Base-by-base conservation (phyloP, 2,888 invertebrate species). In the Agonopterix heracliana region DNA sequence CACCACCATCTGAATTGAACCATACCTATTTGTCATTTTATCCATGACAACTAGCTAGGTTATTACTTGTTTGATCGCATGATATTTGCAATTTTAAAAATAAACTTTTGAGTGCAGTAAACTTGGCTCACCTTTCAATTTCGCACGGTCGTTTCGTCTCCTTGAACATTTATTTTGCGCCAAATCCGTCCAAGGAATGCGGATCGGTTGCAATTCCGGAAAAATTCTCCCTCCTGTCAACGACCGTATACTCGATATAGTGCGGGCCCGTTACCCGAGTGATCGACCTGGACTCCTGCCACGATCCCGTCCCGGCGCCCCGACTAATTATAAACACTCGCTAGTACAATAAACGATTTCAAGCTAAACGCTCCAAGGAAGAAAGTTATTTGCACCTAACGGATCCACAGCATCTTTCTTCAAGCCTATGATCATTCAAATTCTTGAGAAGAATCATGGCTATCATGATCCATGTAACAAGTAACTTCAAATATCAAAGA, bases 251-350 rank as follows among this genome's bases (percentile, higher is more conserved):
- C 73, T 78, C 74, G 74, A 81, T 84, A 81, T 77, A 81, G 81
- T 76, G 70, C 62, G 75, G 67, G 74, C 75, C 81, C 80, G 82
- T 80, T 86, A 81, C 75, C 81, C 83, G 81, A 85, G 78, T 84
- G 86, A 83, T 84, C 85, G 81, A 83, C 76, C 83, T 85, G 85
- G 85, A 81, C 81, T 80, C 69, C 72, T 82, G 86, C 85, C 84
- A 83, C 75, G 68, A 71, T 73, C 76, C 72, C 71, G 72, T 26
- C 26, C 26, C 26, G 26, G 26, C 26, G 26, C 79, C 75, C 74
- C 72, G 58, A 70, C 78, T 86, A 83, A 85, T 84, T 82, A 83
- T 83, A 82, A 68, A 69, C 68, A 60, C 64, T 56, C 57, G 60
- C 62, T 64, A 68, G 71, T 60, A 77, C 68, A 67, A 81, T 71